These are phyloP conservation scores for Rhincodon typus DNA, from an alignment of 2,797 vertebrate genomes.

Conservation along the genomic window DNA sequence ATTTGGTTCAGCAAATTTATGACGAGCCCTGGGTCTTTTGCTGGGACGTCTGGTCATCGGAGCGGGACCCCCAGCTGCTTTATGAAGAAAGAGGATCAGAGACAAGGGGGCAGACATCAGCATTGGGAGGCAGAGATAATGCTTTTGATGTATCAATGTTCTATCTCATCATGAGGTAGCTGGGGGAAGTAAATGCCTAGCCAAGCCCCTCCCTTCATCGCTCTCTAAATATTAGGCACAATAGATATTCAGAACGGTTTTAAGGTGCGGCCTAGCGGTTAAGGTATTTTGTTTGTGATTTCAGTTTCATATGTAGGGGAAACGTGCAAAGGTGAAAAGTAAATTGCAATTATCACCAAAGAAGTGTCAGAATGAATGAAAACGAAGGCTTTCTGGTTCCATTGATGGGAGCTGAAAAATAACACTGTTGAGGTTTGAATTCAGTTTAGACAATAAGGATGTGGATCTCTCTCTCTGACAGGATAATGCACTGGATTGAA, in stretches of 20 bases:
- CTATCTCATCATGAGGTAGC: neutral
- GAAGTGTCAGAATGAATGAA: neutral
- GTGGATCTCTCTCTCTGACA: neutral
- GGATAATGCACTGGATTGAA: neutral
- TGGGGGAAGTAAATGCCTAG: neutral
- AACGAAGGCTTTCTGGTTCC: neutral
- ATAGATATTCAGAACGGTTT: neutral
- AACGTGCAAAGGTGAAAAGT: neutral
- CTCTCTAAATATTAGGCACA: neutral
- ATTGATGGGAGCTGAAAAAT: neutral
- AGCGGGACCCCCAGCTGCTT: neutral
- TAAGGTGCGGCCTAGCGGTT: neutral
- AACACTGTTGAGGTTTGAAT: neutral
- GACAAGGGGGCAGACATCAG: neutral
- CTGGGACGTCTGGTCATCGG: neutral
- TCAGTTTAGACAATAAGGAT: neutral
- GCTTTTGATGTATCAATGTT: neutral
- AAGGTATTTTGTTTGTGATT: constrained; percentile 1
- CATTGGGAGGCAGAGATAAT: neutral
- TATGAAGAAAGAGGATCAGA: neutral
- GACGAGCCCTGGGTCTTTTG: neutral
- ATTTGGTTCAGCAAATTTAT: neutral
- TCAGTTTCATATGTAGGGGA: neutral
- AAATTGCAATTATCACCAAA: neutral
- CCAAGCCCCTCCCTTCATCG: neutral